These are phyloP conservation scores for Drosophila putrida DNA, from an alignment of 2,888 invertebrate species.

Conservation along the genomic window DNA sequence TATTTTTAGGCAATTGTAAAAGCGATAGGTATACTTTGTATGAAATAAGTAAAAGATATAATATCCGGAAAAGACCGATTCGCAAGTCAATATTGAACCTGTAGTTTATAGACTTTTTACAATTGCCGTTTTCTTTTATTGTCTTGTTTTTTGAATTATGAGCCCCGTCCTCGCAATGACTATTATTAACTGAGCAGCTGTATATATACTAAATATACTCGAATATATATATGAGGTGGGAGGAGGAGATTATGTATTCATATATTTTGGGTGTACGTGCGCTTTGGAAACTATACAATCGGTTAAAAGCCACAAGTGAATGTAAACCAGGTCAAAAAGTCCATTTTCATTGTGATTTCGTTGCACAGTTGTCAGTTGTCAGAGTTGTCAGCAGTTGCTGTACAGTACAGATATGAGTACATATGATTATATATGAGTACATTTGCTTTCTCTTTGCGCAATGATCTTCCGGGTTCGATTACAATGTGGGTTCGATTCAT, in stretches of 20 bases:
- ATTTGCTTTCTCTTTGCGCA: conserved; percentile 14
- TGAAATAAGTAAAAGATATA: neutral
- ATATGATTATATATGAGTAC: too few species aligned
- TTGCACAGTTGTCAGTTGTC: conserved; percentile 18
- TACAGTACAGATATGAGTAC: too few species aligned
- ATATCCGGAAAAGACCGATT: neutral
- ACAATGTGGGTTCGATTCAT: neutral
- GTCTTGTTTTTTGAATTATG: conserved; percentile 38
- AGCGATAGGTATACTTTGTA: neutral
- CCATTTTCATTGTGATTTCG: conserved; percentile 8
- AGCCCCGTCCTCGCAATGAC: conserved; percentile 4
- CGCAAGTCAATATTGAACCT: conserved; percentile 5
- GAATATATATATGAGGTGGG: neutral
- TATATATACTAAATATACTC: neutral
- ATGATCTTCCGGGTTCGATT: conserved; percentile 32
- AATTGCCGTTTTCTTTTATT: conserved; percentile 20
- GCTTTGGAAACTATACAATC: conserved; percentile 14
- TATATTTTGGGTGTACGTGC: conserved; percentile 32
- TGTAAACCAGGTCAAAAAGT: conserved; percentile 60
- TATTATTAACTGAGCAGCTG: conserved; percentile 29
- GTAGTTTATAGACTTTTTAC: conserved; percentile 6
- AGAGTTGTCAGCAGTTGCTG: too few species aligned
- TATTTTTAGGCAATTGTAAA: neutral
- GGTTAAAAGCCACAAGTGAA: conserved; percentile 21
- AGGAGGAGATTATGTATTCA: conserved; percentile 7